Base-by-base conservation (phyloP, 2,888 invertebrate species). In the Cheilosia grossa region DNA sequence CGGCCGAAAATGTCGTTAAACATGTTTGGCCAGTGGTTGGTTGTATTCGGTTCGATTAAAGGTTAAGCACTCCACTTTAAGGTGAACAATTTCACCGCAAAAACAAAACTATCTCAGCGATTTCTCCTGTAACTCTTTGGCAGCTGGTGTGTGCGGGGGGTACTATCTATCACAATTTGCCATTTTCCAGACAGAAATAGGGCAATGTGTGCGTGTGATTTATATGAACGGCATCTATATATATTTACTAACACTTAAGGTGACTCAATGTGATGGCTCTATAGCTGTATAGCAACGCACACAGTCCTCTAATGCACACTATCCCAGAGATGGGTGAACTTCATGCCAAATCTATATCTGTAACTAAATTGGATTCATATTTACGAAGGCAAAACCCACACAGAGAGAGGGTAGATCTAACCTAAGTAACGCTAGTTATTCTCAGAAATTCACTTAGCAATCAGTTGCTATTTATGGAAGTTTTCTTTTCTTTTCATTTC, bases 371-470 rank as follows among this genome's bases (percentile, higher is more conserved):
- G 67, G 47, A 69, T 53, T 53, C 42, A 67, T 59, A 19, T 19
- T 54, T 61, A 44, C 47, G 4, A 44, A 44, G 42, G 27, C 27
- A 27, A 10, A 37, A 53, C 40, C 53, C 44, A 30, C 40, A 42
- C 51, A 47, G 6, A 17, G 6, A 17, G 17, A n/a, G 6, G 7
- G 40, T 40, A 53, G 19, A 37, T 37, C 37, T 37, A 37, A 13
- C 37, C 13, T 37, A 37, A 37, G 37, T 37, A 37, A 37, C 37
- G 37, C 37, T 69, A 33, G 63, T 44, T 64, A 24, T 77, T 82
- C 80, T 53, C 44, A 72, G 77, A 78, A 77, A 70, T 82, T 78
- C 77, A 77, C 82, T 77, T 70, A 82, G 81, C 77, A 70, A 77
- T 82, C 77, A 66, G 82, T 58, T 59, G 77, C 81, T 82, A 82